Evolutionary conservation across 2,888 invertebrate genomes (phyloP).

Genomic region (Pomacea canaliculata): DNA sequence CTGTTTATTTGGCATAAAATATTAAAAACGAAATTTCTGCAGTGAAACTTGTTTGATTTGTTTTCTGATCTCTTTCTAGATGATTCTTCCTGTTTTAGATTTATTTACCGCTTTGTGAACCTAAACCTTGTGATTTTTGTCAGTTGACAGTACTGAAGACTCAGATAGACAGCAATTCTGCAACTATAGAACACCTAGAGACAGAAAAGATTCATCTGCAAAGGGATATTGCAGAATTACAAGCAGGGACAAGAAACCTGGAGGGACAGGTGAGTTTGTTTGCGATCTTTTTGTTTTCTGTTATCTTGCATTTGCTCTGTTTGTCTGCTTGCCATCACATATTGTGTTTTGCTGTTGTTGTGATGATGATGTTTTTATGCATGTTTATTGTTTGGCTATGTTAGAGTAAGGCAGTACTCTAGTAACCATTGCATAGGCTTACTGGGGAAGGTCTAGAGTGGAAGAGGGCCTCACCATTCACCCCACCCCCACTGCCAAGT

Average conservation of each 20-base stretch:
- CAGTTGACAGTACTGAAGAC: constrained; percentile 59
- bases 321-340: neutral
- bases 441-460: no score
- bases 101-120: no score
- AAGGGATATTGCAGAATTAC: constrained; percentile 53
- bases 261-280: constrained; percentile 59
- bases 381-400: no score
- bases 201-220: constrained; percentile 53
- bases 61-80: no score
- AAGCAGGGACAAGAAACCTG: constrained; percentile 52
- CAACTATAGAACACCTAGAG: constrained; percentile 49
- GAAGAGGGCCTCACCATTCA: no score
- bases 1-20: no score
- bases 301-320: neutral
- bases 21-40: no score
- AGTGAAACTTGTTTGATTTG: no score
- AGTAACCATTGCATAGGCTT: no score
- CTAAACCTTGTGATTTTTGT: neutral
- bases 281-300: neutral
- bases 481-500: no score
- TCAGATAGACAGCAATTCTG: constrained; percentile 60
- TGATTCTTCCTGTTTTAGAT: no score
- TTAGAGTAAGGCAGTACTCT: no score
- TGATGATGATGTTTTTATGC: neutral
- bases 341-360: neutral